Conservation (phyloP, 2,113 vertebrate genomes). For the Lophochroa leadbeateri region DNA sequence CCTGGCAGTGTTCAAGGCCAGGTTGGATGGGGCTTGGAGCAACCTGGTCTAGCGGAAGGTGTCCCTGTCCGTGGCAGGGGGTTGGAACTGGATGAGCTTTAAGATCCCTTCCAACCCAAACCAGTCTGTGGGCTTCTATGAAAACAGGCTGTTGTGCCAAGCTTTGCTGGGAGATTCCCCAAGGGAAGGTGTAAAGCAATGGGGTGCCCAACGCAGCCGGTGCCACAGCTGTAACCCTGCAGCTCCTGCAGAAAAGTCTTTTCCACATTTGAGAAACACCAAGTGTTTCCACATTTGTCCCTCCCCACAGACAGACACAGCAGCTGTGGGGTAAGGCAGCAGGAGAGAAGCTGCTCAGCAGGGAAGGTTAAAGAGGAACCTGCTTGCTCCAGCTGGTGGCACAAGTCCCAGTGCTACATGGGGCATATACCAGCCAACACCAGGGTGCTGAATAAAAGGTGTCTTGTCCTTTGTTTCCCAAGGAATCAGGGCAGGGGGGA, state of each 20-base stretch:
- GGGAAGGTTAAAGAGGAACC: not conserved
- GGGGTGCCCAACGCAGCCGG: rapidly evolving
- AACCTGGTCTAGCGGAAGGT: not conserved
- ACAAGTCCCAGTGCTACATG: not conserved
- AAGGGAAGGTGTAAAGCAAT: rapidly evolving
- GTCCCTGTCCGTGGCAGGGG: not conserved
- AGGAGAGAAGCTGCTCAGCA: not conserved
- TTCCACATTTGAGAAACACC: not conserved
- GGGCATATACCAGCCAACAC: not conserved
- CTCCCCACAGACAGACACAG: not conserved
- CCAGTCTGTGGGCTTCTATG: not conserved
- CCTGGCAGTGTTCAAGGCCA: not conserved
- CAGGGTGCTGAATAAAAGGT: not conserved
- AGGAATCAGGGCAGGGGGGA: not conserved
- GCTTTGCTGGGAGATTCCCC: not conserved
- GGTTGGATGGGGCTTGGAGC: not conserved
- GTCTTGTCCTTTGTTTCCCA: not conserved
- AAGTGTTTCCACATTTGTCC: not conserved
- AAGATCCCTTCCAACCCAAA: not conserved
- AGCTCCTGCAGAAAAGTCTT: not conserved
- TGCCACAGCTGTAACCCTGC: not conserved
- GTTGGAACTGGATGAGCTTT: not conserved
- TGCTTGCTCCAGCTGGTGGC: not conserved
- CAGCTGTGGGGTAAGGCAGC: not conserved
- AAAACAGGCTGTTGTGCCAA: not conserved